These are phyloP conservation scores for Nymphalis polychloros DNA, from an alignment of 2,888 invertebrate species.

Conservation along the genomic window DNA sequence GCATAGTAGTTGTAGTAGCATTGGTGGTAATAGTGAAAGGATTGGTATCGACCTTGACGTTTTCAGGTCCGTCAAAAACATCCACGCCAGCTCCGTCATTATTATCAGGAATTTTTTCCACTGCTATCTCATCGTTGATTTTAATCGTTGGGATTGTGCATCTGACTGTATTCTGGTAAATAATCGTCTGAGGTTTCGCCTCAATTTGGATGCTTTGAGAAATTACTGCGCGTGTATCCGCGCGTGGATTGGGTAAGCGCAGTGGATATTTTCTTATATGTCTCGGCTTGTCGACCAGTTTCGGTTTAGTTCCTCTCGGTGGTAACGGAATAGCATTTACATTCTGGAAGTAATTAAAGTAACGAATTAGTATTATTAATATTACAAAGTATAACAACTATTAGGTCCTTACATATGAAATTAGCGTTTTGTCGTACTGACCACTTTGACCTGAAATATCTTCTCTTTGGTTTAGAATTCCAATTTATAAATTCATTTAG, in stretches of 20 bases:
- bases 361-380: background rate
- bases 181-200: constrained; percentile 41
- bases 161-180: constrained; percentile 64
- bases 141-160: constrained; percentile 35
- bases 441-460: too few species aligned
- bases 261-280: constrained; percentile 69
- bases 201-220: constrained; percentile 9
- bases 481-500: too few species aligned
- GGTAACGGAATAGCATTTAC: constrained; percentile 64
- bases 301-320: constrained; percentile 62
- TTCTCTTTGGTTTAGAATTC: too few species aligned
- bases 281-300: constrained; percentile 65
- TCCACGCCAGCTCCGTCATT: constrained; percentile 46
- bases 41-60: constrained; percentile 51
- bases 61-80: constrained; percentile 52
- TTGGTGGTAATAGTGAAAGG: constrained; percentile 48
- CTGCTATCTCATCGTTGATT: constrained; percentile 10
- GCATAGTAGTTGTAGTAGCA: background rate
- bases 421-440: too few species aligned
- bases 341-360: constrained; percentile 45
- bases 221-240: background rate
- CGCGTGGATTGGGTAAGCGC: constrained; percentile 48
- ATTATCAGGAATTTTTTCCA: background rate
- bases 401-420: too few species aligned
- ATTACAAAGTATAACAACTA: background rate